Conservation (phyloP, 2,113 vertebrate species). For the Coreoperca whiteheadi region DNA sequence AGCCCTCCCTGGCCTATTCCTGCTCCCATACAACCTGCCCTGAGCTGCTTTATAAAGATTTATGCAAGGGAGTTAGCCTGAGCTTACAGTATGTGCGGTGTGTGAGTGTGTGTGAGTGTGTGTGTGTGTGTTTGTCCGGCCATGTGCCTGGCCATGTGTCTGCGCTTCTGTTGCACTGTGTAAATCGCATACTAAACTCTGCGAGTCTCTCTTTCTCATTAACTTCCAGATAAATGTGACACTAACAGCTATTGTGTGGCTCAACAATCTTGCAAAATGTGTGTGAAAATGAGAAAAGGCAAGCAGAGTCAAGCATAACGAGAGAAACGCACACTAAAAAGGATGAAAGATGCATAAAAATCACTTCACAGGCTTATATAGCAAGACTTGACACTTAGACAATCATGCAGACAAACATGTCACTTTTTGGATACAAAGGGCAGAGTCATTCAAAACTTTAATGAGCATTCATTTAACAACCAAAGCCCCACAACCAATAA, state of each 20-base stretch:
- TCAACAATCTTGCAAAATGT: conserved; percentile 27
- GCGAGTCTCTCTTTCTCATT: conserved; percentile 38
- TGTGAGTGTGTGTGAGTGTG: not conserved
- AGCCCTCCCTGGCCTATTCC: conserved; percentile 65
- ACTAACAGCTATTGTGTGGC: conserved; percentile 17
- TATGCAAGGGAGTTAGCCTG: conserved; percentile 74
- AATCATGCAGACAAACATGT: conserved; percentile 66
- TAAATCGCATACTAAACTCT: conserved; percentile 25
- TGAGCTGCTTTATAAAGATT: conserved; percentile 80
- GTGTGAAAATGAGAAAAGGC: conserved; percentile 23
- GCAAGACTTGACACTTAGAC: conserved; percentile 42
- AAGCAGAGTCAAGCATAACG: conserved; percentile 29
- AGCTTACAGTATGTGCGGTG: conserved; percentile 62
- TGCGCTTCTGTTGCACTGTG: conserved; percentile 28
- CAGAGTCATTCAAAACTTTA: conserved; percentile 4
- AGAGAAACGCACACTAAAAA: conserved; percentile 6
- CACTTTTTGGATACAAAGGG: conserved; percentile 41
- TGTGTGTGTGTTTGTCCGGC: not conserved
- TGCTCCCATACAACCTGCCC: conserved; percentile 67
- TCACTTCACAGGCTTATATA: conserved; percentile 32
- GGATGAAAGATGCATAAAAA: conserved; percentile 25
- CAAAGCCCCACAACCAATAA: not conserved
- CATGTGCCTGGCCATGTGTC: conserved; percentile 38
- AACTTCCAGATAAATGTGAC: conserved; percentile 40
- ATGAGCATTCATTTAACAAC: conserved; percentile 7